Evolutionary conservation across 2,113 vertebrate genomes (phyloP).

Genomic region (Sinocyclocheilus rhinocerous): DNA sequence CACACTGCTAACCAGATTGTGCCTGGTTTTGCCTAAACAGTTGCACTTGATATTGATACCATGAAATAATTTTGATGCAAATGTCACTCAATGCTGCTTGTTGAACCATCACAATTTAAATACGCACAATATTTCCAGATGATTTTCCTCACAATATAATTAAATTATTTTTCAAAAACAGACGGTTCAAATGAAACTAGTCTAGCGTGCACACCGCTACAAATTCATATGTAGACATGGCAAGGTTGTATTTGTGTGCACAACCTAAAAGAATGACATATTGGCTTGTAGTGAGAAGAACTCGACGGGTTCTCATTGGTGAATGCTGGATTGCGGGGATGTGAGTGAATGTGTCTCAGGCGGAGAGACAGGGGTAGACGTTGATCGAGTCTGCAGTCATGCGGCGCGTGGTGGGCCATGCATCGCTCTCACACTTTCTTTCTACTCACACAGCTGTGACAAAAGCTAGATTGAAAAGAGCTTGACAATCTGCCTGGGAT

Average conservation of each 20-base stretch:
- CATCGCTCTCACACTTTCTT: not conserved
- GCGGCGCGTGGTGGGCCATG: not conserved
- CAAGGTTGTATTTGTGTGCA: not conserved
- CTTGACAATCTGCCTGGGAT: conserved; percentile 31
- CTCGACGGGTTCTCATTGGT: not conserved
- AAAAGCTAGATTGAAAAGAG: conserved; percentile 31
- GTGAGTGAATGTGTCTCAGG: conserved; percentile 21
- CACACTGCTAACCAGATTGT: not conserved
- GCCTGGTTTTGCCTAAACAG: not conserved
- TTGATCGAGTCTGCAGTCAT: conserved; percentile 31
- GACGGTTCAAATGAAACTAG: not conserved
- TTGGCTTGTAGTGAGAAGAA: not conserved
- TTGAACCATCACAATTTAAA: not conserved
- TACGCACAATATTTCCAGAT: not conserved
- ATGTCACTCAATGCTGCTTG: not conserved
- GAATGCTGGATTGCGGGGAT: conserved; percentile 2
- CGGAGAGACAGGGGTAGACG: conserved; percentile 22
- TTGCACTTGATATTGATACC: not conserved
- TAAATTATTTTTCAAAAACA: not conserved
- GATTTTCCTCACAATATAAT: not conserved
- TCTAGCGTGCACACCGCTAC: not conserved
- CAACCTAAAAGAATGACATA: not conserved
- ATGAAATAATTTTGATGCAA: not conserved
- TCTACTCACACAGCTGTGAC: conserved; percentile 37
- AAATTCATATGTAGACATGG: not conserved